Base-by-base conservation (phyloP, 2,888 invertebrate genomes). In the Catocala nupta region DNA sequence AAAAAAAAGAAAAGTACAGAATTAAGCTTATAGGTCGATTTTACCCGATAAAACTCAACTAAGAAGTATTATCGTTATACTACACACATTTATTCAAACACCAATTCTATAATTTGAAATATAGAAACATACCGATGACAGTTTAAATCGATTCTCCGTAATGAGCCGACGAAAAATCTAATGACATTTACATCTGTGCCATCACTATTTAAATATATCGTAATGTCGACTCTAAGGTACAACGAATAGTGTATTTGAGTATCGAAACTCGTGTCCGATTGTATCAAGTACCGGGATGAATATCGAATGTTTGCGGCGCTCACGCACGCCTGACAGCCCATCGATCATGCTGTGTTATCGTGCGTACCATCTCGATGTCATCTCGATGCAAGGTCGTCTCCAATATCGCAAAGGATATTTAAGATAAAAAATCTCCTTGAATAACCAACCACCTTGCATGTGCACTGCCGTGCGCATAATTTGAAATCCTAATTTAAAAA, bases 281-380 rank as follows among this genome's bases (percentile, higher is more conserved):
- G 79, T 83, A 81, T 83, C 82, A 77, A 82, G 72, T 76, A 71
- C 70, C 70, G 64, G 73, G 73, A 77, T 74, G 74, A 65, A 73
- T 77, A 79, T 77, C 75, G 77, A 73, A 76, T 75, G 79, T 75
- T 71, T 71, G 76, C 70, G 68, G 78, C 73, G 77, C 73, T 75
- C 80, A 73, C 80, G 83, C 85, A 80, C 78, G 71, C 73, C 68
- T 80, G 88, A 85, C 87, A 84, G 82, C 65, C 75, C 78, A 87
- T 89, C 88, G 83, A 85, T 89, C 89, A 88, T 80, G 68, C 72
- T 78, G 70, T 75, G 74, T 75, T 86, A 87, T 88, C 87, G 77
- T 69, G 64, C 64, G 70, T 68, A 75, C 77, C 74, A 87, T 87
- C 86, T 81, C 78, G 78, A 75, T 84, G 83, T 84, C 82, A 82